Evolutionary conservation across 2,113 vertebrate genomes (phyloP), one percentile per base, ranked within the genome.

Genomic region (Sinocyclocheilus anshuiensis): DNA sequence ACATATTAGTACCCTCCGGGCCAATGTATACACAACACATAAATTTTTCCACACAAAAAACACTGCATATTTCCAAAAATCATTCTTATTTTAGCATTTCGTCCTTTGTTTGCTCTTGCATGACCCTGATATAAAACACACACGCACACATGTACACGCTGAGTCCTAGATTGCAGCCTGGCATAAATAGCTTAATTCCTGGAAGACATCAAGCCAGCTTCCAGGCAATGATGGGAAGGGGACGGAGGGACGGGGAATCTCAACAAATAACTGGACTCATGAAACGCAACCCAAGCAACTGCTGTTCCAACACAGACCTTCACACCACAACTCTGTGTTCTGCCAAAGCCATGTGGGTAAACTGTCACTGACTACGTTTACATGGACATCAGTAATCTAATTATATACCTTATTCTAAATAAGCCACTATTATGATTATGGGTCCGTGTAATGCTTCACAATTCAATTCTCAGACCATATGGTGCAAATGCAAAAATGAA

Each of bases 181-280:
- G 92, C 90, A 93, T 90, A 93, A 94, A 94, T 93, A 93, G 93
- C 91, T 92, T 88, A 84, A 90, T 95, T 95, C 93, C 87, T 84
- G 93, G 93, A 94, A 93, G 87, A 77, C 78, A 87, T 87, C 76
- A 55, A 86, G 36, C 79, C 3, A 79, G 85, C 86, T 94, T 93
- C 93, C 93, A 93, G 92, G 92, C 92, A 93, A 67, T 36, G 57
- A 81, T 86, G 90, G 50, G 42, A 78, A 76, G 88, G 45, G 77
- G 78, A 86, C 33, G 72, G 75, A n/a, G 29, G 29, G 29, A 29
- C 29, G 29, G 29, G 29, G 29, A 2, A 29, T 1, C 87, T 86
- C 77, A 91, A 93, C 91, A 87, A 93, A 93, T 90, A 92, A 81
- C 90, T 90, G 88, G 93, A 92, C 88, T 85, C 90, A 84, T 90